phyloP scores from a whole-genome alignment of 2,888 invertebrate species.

The Trachelus stipa region DNA sequence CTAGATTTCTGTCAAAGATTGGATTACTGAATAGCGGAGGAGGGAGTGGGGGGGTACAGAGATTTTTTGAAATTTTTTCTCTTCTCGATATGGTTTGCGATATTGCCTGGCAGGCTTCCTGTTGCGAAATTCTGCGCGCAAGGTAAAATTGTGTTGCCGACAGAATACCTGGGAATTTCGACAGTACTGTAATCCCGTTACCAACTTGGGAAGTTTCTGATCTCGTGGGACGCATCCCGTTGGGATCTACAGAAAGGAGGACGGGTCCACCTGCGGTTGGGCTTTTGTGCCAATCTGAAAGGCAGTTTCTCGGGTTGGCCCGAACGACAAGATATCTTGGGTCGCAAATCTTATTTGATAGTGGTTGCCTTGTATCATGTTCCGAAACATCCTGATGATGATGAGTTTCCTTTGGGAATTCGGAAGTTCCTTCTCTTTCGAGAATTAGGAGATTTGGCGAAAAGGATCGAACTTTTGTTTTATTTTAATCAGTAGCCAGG shows the following conservation, averaged over 20 bases:
- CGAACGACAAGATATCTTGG: not conserved
- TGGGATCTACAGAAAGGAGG: not conserved
- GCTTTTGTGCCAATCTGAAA: not conserved
- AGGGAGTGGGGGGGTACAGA: not conserved
- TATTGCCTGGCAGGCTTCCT: no score
- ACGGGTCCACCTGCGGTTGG: not conserved
- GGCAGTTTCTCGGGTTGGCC: not conserved
- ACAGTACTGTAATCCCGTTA: not conserved
- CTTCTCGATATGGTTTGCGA: not conserved
- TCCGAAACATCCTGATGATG: not conserved
- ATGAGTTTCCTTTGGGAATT: not conserved
- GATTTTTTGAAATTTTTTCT: not conserved
- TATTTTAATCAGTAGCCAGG: not conserved
- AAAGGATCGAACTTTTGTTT: not conserved
- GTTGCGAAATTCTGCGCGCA: no score
- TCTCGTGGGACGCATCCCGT: not conserved
- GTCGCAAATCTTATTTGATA: not conserved
- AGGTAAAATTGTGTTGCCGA: no score
- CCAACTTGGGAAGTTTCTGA: not conserved
- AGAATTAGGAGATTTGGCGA: no score
- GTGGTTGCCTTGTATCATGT: not conserved
- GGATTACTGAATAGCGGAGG: not conserved
- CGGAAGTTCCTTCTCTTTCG: not conserved
- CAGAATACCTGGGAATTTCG: not conserved
- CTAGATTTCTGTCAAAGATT: not conserved